A percentile compares a stretch with the other conserved stretches of the same genome.
These are phyloP conservation scores for Cyclophora albipunctata DNA, from an alignment of 2,888 invertebrate genomes.

Conservation along the genomic window DNA sequence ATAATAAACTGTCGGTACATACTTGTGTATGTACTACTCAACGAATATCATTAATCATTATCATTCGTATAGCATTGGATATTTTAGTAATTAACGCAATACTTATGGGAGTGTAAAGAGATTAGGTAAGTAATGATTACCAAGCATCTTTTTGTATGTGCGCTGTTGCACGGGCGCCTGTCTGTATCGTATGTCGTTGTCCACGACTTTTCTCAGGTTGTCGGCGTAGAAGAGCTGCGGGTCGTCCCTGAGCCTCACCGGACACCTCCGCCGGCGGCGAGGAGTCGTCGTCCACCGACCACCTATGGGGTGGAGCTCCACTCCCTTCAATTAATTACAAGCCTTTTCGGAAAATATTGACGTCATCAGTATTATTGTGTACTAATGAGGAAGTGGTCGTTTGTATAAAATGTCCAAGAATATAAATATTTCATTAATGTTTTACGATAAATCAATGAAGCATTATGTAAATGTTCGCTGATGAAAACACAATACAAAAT, in stretches of 20 bases:
- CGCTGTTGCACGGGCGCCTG: slow-evolving; percentile 72
- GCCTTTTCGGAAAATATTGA: neutral
- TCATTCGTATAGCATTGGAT: too few relatives aligned
- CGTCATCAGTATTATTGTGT: too few relatives aligned
- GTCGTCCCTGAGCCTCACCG: slow-evolving; percentile 76
- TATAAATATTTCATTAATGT: too few relatives aligned
- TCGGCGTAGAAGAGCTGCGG: slow-evolving; percentile 80
- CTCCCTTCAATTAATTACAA: slow-evolving; percentile 34
- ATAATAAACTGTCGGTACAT: too few relatives aligned
- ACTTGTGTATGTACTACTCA: too few relatives aligned
- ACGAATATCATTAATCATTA: too few relatives aligned
- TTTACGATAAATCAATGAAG: too few relatives aligned
- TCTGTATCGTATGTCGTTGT: slow-evolving; percentile 81
- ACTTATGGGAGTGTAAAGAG: too few relatives aligned
- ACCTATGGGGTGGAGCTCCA: slow-evolving; percentile 39
- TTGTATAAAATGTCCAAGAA: too few relatives aligned
- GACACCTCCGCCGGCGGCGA: slow-evolving; percentile 71
- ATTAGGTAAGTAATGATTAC: slow-evolving; percentile 35
- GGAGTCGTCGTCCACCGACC: slow-evolving; percentile 48
- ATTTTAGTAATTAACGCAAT: too few relatives aligned
- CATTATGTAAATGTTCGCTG: too few relatives aligned
- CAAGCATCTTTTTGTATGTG: slow-evolving; percentile 77
- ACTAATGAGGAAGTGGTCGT: too few relatives aligned
- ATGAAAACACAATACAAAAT: slow-evolving; percentile 29
- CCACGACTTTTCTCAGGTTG: slow-evolving; percentile 77